phyloP scores from a whole-genome alignment of 2,797 vertebrate species.

The Gadopsis marmoratus region DNA sequence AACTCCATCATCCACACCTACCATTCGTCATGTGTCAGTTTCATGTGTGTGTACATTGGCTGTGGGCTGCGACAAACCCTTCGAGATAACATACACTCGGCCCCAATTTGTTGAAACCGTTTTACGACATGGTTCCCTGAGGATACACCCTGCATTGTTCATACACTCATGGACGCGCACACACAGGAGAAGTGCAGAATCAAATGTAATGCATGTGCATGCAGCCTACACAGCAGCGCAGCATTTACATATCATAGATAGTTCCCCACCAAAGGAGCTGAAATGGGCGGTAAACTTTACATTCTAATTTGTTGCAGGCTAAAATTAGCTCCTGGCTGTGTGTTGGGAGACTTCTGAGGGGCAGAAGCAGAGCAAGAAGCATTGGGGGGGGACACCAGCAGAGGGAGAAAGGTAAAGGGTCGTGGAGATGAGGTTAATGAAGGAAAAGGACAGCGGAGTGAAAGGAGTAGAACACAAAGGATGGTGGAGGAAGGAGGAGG shows the following conservation, averaged over 20 bases:
- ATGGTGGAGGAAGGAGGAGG: slow-evolving; percentile 13
- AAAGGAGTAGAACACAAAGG: slow-evolving; percentile 49
- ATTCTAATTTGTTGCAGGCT: slow-evolving; percentile 79
- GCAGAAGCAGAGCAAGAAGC: slow-evolving; percentile 63
- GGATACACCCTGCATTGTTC: slow-evolving; percentile 73
- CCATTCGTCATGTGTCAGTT: slow-evolving; percentile 59
- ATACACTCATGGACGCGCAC: slow-evolving; percentile 48
- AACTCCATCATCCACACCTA: slow-evolving; percentile 69
- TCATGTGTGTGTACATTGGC: slow-evolving; percentile 43
- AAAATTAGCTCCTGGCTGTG: slow-evolving; percentile 77
- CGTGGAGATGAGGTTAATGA: slow-evolving; percentile 18
- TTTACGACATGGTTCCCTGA: slow-evolving; percentile 61
- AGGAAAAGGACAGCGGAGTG: slow-evolving; percentile 8
- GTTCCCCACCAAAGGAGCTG: slow-evolving; percentile 64
- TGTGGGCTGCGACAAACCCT: slow-evolving; percentile 45
- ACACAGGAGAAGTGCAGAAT: slow-evolving; percentile 16
- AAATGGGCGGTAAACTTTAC: slow-evolving; percentile 75
- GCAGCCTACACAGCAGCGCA: slow-evolving; percentile 45
- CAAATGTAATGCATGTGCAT: slow-evolving; percentile 31
- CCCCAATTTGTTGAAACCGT: slow-evolving; percentile 62
- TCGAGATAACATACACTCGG: slow-evolving; percentile 45
- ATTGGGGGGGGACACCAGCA: neutral
- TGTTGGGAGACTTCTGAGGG: slow-evolving; percentile 72
- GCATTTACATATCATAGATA: slow-evolving; percentile 81
- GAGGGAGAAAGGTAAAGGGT: slow-evolving; percentile 36